Evolutionary conservation across 2,888 invertebrate genomes (phyloP).

Genomic region (Teleiodes luculella): DNA sequence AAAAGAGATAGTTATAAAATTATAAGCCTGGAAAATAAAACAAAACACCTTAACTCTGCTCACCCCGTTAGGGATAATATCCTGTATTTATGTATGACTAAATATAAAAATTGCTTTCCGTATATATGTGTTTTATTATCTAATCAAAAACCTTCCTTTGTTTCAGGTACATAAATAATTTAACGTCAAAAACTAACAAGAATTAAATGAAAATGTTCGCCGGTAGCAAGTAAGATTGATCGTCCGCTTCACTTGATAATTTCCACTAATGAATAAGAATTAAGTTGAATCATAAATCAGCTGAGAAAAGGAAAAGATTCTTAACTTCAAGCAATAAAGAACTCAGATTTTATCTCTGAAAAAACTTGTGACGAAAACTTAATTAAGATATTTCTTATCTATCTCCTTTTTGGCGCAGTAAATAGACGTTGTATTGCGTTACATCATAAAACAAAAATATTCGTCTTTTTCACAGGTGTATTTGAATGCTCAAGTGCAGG

Average conservation of each 20-base stretch:
- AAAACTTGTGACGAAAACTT: slow-evolving; percentile 6
- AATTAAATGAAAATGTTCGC: background rate
- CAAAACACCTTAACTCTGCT: too few species aligned
- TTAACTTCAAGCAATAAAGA: slow-evolving; percentile 5
- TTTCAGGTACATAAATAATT: background rate
- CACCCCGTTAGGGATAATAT: too few species aligned
- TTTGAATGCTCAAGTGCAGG: too few species aligned
- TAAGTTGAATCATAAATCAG: background rate
- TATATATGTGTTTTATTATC: too few species aligned
- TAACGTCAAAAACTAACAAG: background rate
- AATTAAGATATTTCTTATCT: slow-evolving; percentile 5
- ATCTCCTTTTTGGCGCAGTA: background rate
- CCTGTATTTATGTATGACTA: too few species aligned
- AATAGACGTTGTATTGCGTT: background rate
- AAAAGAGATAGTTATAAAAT: too few species aligned
- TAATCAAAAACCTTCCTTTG: background rate
- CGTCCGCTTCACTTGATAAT: background rate
- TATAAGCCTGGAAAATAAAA: too few species aligned
- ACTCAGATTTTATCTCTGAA: slow-evolving; percentile 2
- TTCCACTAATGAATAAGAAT: slow-evolving; percentile 5
- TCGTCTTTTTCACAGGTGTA: too few species aligned
- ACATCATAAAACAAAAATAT: too few species aligned
- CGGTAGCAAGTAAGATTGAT: background rate
- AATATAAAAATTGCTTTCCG: too few species aligned
- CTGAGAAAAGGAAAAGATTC: background rate